Evolutionary conservation across 2,113 vertebrate genomes (phyloP).

Genomic region (Oplegnathus fasciatus): DNA sequence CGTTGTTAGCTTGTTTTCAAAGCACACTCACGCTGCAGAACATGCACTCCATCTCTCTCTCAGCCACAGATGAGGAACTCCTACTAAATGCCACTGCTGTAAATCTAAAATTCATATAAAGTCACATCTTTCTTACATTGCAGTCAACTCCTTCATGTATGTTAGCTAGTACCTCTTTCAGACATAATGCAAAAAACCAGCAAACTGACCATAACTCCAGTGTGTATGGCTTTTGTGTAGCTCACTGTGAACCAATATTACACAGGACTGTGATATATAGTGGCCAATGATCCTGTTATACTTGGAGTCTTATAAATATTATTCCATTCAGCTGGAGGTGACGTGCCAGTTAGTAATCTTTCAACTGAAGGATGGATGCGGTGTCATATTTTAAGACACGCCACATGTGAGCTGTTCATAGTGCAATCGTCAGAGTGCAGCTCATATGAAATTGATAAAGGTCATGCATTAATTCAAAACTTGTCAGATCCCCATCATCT

Average conservation of each 20-base stretch:
- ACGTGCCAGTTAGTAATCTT: conserved; percentile 52
- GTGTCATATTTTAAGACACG: conserved; percentile 59
- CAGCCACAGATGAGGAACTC: conserved; percentile 40
- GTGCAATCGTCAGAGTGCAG: conserved; percentile 48
- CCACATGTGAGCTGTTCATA: conserved; percentile 46
- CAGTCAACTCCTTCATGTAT: conserved; percentile 1
- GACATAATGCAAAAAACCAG: conserved; percentile 19
- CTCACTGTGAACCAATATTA: conserved; percentile 43
- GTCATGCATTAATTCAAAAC: conserved; percentile 69
- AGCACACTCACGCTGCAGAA: conserved; percentile 51
- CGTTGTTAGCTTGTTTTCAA: conserved; percentile 70
- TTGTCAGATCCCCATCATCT: conserved; percentile 63
- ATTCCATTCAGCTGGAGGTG: conserved; percentile 67
- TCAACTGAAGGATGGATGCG: conserved; percentile 53
- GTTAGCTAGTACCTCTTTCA: conserved; percentile 12
- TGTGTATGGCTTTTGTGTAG: conserved; percentile 37
- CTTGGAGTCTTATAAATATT: conserved; percentile 71
- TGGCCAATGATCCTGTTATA: conserved; percentile 43
- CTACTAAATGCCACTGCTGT: conserved; percentile 33
- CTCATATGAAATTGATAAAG: conserved; percentile 75
- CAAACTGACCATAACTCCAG: conserved; percentile 24
- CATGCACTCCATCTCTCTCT: conserved; percentile 31
- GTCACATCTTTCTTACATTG: conserved; percentile 15
- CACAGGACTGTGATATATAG: conserved; percentile 54
- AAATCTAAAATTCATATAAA: conserved; percentile 35